Percentiles rank a stretch among this genome's conserved stretches.
phyloP scores from a whole-genome alignment of 2,888 invertebrate species.

The Oconnorella tubifera region DNA sequence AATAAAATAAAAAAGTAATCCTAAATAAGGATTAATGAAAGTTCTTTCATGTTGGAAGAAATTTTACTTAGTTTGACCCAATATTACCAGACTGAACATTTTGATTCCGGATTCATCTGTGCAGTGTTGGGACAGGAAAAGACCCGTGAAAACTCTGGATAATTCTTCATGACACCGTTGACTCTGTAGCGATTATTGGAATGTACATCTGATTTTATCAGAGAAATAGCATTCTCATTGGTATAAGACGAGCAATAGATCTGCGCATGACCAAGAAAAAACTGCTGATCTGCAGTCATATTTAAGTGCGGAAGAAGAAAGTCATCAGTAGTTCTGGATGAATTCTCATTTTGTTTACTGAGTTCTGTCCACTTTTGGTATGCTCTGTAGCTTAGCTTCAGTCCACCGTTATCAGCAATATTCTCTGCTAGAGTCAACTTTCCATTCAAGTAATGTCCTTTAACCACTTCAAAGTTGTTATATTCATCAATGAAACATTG shows the following conservation, averaged over 20 bases:
- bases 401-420: conserved; percentile 56
- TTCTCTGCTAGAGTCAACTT: conserved; percentile 54
- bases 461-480: neutral
- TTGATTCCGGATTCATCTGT: too few species aligned
- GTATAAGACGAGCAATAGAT: conserved; percentile 30
- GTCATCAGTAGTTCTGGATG: too few species aligned
- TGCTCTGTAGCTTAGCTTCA: conserved; percentile 52
- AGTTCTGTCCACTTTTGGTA: conserved; percentile 52
- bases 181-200: neutral
- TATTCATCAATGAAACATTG: neutral
- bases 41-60: too few species aligned
- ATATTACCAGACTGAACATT: too few species aligned
- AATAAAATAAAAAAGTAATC: too few species aligned
- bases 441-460: conserved; percentile 36
- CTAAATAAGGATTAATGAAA: too few species aligned
- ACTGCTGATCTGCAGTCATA: conserved; percentile 55
- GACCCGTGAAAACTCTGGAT: neutral
- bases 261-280: conserved; percentile 58
- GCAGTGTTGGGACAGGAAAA: neutral
- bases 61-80: too few species aligned
- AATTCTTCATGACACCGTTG: neutral
- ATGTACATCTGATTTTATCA: neutral
- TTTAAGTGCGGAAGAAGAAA: conserved; percentile 54
- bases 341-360: too few species aligned
- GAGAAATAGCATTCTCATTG: neutral